These are phyloP conservation scores for Datnioides undecimradiatus DNA, from an alignment of 2,113 vertebrate species.

Conservation along the genomic window DNA sequence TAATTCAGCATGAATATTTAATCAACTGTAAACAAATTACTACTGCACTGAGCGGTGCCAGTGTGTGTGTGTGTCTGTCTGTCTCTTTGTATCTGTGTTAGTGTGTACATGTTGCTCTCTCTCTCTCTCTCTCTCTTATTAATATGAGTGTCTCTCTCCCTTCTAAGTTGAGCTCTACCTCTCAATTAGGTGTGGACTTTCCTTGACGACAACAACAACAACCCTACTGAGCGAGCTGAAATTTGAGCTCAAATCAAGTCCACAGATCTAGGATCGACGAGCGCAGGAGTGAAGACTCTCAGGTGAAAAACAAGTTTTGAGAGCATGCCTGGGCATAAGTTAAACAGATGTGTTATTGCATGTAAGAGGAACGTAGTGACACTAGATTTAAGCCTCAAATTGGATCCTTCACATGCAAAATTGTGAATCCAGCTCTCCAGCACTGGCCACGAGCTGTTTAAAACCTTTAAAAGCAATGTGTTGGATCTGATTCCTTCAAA, in stretches of 20 bases:
- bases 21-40: slow-evolving; percentile 76
- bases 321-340: slow-evolving; percentile 17
- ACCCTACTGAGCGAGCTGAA: neutral
- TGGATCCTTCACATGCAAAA: neutral
- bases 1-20: slow-evolving; percentile 76
- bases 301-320: no score
- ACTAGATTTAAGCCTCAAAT: neutral
- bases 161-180: neutral
- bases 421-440: neutral
- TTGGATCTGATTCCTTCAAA: neutral
- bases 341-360: slow-evolving; percentile 4
- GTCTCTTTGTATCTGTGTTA: slow-evolving; percentile 19
- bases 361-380: slow-evolving; percentile 35
- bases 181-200: slow-evolving; percentile 10
- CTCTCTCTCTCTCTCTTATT: neutral
- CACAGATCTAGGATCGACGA: neutral
- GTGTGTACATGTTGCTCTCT: neutral
- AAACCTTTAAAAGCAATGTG: neutral
- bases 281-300: neutral
- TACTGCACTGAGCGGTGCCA: slow-evolving; percentile 47
- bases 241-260: slow-evolving; percentile 8
- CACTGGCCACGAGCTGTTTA: neutral
- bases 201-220: neutral
- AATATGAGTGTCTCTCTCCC: slow-evolving; percentile 13
- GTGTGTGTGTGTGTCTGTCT: neutral